A percentile compares a stretch with the other conserved stretches of the same genome.
Conservation (phyloP, 1,140 invertebrate genomes). For the Euborellia annulipes region DNA sequence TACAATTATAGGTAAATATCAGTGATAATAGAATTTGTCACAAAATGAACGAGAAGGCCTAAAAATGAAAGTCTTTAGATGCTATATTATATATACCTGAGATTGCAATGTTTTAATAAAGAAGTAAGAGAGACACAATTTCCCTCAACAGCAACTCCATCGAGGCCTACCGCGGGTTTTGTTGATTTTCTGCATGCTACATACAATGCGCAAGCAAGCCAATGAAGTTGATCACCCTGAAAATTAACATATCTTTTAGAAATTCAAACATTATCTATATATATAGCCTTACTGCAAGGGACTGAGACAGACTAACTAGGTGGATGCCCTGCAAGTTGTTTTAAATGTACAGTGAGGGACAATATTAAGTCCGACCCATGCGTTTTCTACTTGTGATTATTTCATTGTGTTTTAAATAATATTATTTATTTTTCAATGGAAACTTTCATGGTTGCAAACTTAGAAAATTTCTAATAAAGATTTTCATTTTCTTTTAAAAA, state of each 20-base stretch:
- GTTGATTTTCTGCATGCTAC: constrained; percentile 69
- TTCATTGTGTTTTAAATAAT: too few relatives aligned
- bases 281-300: neutral
- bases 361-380: neutral
- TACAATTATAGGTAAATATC: constrained; percentile 3
- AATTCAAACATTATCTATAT: neutral
- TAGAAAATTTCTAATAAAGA: too few relatives aligned
- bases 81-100: constrained; percentile 56
- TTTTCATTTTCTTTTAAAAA: too few relatives aligned
- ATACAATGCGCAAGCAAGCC: constrained; percentile 89
- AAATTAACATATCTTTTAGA: constrained; percentile 16
- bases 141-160: constrained; percentile 56
- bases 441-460: too few relatives aligned
- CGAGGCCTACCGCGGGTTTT: constrained; percentile 60
- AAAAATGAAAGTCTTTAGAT: too few relatives aligned
- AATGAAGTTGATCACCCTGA: constrained; percentile 80
- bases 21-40: constrained; percentile 7
- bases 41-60: constrained; percentile 9
- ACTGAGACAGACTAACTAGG: neutral
- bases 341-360: neutral
- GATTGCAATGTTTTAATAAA: constrained; percentile 70
- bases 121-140: constrained; percentile 86
- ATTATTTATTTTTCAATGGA: too few relatives aligned
- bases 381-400: too few relatives aligned
- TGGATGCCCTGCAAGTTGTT: neutral